Evolutionary conservation across 2,888 invertebrate species (phyloP).

Genomic region (Cyclophora punctaria): DNA sequence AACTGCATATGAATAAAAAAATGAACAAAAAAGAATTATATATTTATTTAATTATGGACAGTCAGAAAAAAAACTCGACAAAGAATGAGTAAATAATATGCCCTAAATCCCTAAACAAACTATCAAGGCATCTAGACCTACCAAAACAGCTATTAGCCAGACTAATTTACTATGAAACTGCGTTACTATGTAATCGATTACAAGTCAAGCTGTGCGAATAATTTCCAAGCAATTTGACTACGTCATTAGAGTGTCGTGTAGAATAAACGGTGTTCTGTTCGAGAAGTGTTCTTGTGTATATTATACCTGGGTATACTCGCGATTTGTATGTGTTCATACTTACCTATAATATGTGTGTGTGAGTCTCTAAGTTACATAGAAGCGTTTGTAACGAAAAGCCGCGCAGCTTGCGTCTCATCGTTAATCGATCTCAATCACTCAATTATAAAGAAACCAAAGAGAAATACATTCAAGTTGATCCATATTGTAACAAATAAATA

Average conservation of each 20-base stretch:
- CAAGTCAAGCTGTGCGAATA: conserved; percentile 15
- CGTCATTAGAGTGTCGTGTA: conserved; percentile 17
- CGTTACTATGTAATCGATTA: conserved; percentile 14
- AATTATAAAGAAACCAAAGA: conserved; percentile 52
- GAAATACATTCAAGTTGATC: conserved; percentile 22
- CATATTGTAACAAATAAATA: no score
- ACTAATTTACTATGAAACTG: neutral
- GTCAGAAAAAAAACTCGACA: neutral
- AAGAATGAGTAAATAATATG: neutral
- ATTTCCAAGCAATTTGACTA: conserved; percentile 16
- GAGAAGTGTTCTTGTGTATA: conserved; percentile 19
- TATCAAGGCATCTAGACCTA: neutral
- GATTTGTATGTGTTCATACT: no score
- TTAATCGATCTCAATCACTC: conserved; percentile 59
- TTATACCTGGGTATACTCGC: conserved; percentile 23
- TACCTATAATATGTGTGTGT: no score
- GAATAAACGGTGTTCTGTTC: conserved; percentile 8
- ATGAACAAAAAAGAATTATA: no score
- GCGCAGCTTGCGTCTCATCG: conserved; percentile 53
- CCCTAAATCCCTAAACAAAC: neutral
- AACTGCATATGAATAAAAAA: no score
- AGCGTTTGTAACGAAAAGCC: conserved; percentile 37
- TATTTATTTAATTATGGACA: no score
- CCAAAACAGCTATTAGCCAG: neutral
- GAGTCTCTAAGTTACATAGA: no score